Evolutionary conservation across 2,888 invertebrate species (phyloP).

Genomic region (Hesperia comma): DNA sequence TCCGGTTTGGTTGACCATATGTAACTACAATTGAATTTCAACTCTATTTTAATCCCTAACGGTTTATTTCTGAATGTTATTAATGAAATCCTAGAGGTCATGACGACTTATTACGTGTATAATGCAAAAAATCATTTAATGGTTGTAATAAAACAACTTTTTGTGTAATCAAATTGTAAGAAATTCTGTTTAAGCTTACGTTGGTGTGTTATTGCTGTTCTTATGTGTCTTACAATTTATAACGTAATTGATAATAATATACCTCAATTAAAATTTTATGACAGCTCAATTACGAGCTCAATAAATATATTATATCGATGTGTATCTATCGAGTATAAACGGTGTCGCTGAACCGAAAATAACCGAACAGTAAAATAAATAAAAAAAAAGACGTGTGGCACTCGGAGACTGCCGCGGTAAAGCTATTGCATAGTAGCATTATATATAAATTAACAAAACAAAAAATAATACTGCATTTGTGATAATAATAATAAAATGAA

Average conservation of each 20-base stretch:
- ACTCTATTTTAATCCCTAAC: conserved; percentile 9
- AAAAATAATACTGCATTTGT: too few species aligned
- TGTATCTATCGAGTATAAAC: neutral
- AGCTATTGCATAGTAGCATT: too few species aligned
- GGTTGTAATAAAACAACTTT: conserved; percentile 33
- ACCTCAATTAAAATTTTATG: conserved; percentile 25
- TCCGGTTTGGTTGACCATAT: conserved; percentile 42
- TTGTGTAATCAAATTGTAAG: conserved; percentile 32
- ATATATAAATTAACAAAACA: too few species aligned
- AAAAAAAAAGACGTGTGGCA: too few species aligned
- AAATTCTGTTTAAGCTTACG: conserved; percentile 18
- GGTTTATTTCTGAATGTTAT: conserved; percentile 10
- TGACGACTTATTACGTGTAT: conserved; percentile 38
- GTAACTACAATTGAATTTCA: conserved; percentile 19
- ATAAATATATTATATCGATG: conserved; percentile 14
- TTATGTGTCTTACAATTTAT: conserved; percentile 10
- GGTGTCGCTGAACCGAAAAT: neutral
- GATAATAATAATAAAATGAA: too few species aligned
- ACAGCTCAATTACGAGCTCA: conserved; percentile 2
- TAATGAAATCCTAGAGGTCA: conserved; percentile 36
- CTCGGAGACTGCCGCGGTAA: too few species aligned
- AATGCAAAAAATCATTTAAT: conserved; percentile 37
- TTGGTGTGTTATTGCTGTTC: conserved; percentile 14
- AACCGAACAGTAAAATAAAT: neutral
- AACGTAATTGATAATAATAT: conserved; percentile 30